Percentiles rank a stretch among this genome's conserved stretches.
These are phyloP conservation scores for Saccopteryx bilineata DNA, from an alignment of 2,113 vertebrate species.

Conservation along the genomic window DNA sequence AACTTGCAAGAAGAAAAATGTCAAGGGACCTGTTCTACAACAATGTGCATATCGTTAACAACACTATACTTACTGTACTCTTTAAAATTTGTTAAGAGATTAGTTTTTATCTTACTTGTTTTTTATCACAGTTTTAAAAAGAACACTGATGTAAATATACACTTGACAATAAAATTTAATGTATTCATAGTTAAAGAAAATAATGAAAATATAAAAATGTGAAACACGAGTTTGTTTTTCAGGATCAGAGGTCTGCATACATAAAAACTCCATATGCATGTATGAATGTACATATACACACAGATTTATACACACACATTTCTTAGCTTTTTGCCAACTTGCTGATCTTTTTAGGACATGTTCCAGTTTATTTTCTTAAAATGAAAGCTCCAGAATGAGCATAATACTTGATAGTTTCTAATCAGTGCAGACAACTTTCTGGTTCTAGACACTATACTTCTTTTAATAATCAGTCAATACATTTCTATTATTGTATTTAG, in stretches of 20 bases:
- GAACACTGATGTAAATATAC: not conserved
- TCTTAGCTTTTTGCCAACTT: not conserved
- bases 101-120: not conserved
- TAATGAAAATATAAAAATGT: not conserved
- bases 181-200: not conserved
- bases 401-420: not conserved
- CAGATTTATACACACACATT: not conserved
- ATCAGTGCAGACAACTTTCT: not conserved
- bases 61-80: not conserved
- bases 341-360: not conserved
- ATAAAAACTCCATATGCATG: not conserved
- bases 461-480: not conserved
- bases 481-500: not conserved
- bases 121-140: not conserved
- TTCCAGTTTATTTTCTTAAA: not conserved
- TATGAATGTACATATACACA: rapidly evolving
- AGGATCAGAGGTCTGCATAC: not conserved
- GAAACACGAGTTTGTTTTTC: not conserved
- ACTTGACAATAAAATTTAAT: not conserved
- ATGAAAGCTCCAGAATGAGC: not conserved
- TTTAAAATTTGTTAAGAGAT: not conserved
- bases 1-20: not conserved
- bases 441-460: not conserved
- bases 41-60: not conserved
- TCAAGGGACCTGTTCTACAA: not conserved